phyloP scores from a whole-genome alignment of 2,888 invertebrate species.

The Perithous albicinctus region DNA sequence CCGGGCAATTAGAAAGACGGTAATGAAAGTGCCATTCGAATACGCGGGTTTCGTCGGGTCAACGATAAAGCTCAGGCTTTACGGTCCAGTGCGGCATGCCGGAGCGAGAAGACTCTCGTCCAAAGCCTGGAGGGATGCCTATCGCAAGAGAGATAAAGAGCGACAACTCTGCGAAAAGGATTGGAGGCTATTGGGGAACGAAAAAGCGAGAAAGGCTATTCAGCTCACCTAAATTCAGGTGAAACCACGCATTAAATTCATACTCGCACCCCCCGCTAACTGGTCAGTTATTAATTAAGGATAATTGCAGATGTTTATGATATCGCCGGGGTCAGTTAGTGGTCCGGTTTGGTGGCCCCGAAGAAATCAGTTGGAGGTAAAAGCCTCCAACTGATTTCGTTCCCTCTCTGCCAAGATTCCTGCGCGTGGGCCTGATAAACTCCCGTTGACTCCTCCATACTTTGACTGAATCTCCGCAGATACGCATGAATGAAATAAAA shows the following conservation, averaged over 20 bases:
- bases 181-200: conserved; percentile 21
- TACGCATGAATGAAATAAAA: conserved; percentile 47
- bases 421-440: background rate
- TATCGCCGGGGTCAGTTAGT: conserved; percentile 74
- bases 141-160: conserved; percentile 42
- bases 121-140: background rate
- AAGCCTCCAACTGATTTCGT: background rate
- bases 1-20: conserved; percentile 82
- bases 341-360: conserved; percentile 42
- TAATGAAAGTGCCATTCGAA: conserved; percentile 83
- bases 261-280: conserved; percentile 75
- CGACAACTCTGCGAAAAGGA: conserved; percentile 28
- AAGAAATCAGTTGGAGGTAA: conserved; percentile 3
- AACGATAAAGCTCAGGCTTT: conserved; percentile 80
- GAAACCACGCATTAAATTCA: conserved; percentile 76
- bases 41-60: conserved; percentile 76
- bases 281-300: conserved; percentile 81
- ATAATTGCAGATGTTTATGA: conserved; percentile 82
- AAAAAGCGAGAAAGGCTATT: conserved; percentile 37
- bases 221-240: conserved; percentile 80
- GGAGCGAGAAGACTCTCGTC: background rate
- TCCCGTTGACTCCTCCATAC: background rate
- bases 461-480: background rate
- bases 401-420: background rate
- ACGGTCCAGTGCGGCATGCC: conserved; percentile 71